Evolutionary conservation across 92 coral and sea anemone species (phyloP).

Genomic region (Epizoanthus ramosus): DNA sequence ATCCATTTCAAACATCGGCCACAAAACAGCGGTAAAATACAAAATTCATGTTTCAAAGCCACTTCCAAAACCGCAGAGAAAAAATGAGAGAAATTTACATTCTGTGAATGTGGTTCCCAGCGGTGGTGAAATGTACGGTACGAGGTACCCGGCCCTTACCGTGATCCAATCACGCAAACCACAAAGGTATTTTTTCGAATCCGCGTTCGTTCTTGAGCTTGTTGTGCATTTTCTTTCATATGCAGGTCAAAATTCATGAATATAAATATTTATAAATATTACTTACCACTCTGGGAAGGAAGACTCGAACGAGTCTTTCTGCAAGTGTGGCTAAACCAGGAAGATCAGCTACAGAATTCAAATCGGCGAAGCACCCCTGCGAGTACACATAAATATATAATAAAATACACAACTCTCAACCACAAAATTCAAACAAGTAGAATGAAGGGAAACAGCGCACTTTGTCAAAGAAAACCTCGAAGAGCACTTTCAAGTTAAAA

Average conservation of each 20-base stretch:
- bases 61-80: too few relatives aligned
- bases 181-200: neutral
- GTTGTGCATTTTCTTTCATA: neutral
- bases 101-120: neutral
- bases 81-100: too few relatives aligned
- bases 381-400: neutral
- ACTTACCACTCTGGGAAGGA: conserved; percentile 83
- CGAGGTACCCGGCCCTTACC: neutral
- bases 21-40: too few relatives aligned
- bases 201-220: neutral
- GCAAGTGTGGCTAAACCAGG: conserved; percentile 58
- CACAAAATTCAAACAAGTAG: too few relatives aligned
- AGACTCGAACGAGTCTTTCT: conserved; percentile 70
- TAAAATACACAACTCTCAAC: neutral
- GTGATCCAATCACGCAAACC: neutral
- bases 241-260: neutral
- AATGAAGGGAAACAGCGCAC: neutral
- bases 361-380: conserved; percentile 55
- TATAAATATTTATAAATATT: conserved; percentile 9
- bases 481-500: neutral
- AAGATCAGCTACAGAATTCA: conserved; percentile 66
- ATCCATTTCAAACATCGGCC: too few relatives aligned
- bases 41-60: too few relatives aligned
- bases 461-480: neutral
- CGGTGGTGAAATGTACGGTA: conserved; percentile 7